These are phyloP conservation scores for Anaspis maculata DNA, from an alignment of 2,888 invertebrate species.

Conservation along the genomic window DNA sequence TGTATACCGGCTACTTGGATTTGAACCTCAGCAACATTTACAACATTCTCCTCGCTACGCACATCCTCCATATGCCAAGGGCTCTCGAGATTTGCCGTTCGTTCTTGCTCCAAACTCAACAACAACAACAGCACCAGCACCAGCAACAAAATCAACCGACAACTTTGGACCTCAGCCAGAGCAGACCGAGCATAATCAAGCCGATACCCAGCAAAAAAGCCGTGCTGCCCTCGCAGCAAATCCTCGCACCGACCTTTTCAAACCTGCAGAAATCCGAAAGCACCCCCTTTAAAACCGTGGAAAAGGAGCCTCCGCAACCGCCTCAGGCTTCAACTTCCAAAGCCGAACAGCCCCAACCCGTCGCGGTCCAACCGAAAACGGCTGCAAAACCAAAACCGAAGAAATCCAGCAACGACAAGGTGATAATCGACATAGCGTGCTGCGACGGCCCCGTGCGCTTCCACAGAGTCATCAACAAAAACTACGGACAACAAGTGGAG, in stretches of 20 bases:
- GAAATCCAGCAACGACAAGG: constrained; percentile 37
- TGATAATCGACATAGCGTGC: constrained; percentile 79
- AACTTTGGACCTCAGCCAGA: too few relatives aligned
- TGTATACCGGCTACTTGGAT: constrained; percentile 67
- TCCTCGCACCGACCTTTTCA: constrained; percentile 17
- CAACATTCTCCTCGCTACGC: constrained; percentile 61
- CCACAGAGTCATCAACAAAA: constrained; percentile 75
- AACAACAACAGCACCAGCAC: constrained; percentile 2
- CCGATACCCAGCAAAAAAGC: constrained; percentile 48
- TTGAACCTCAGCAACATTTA: constrained; percentile 63
- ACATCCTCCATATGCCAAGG: constrained; percentile 65
- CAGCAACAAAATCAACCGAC: constrained; percentile 5
- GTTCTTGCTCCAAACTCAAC: constrained; percentile 50
- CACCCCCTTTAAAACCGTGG: constrained; percentile 32
- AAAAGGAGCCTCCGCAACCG: constrained; percentile 7
- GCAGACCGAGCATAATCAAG: constrained; percentile 42
- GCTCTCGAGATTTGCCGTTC: constrained; percentile 61
- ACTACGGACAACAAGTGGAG: constrained; percentile 50
- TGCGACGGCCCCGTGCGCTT: constrained; percentile 87
- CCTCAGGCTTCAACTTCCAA: constrained; percentile 23
- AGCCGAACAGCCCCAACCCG: constrained; percentile 6
- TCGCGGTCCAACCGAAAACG: constrained; percentile 7
- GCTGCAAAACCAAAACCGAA: not conserved
- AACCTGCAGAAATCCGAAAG: constrained; percentile 33
- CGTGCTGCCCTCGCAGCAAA: constrained; percentile 27